Percentiles rank a stretch among this genome's conserved stretches.
Conservation (phyloP, 2,797 vertebrate species). For the Periparus ater region DNA sequence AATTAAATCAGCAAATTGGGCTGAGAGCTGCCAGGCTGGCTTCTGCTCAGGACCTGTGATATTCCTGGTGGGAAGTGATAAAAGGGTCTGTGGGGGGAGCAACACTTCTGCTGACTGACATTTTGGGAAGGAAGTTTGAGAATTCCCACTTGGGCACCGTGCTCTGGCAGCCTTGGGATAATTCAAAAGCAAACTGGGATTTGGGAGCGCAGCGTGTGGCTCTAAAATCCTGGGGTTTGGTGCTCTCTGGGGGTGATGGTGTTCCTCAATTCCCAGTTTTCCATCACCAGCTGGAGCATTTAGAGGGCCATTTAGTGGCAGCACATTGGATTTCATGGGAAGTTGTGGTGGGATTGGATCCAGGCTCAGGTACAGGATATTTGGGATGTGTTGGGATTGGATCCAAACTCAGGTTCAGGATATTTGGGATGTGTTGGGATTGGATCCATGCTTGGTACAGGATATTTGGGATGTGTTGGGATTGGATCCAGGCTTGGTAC, state of each 20-base stretch:
- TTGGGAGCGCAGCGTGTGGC: fast-evolving
- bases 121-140: background rate
- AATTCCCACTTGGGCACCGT: background rate
- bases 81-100: background rate
- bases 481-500: background rate
- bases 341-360: fast-evolving
- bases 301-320: background rate
- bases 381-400: background rate
- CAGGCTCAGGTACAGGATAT: background rate
- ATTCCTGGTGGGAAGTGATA: background rate
- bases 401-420: background rate
- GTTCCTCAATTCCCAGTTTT: fast-evolving
- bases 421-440: background rate
- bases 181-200: background rate
- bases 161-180: background rate
- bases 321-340: fast-evolving
- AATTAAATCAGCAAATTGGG: background rate
- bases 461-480: background rate
- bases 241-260: fast-evolving
- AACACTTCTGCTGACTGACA: background rate
- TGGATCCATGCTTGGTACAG: background rate
- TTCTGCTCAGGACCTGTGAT: background rate
- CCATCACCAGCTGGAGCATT: fast-evolving
- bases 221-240: fast-evolving
- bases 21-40: background rate